Conservation (phyloP, 2,113 vertebrate genomes). For the Salvator merianae region DNA sequence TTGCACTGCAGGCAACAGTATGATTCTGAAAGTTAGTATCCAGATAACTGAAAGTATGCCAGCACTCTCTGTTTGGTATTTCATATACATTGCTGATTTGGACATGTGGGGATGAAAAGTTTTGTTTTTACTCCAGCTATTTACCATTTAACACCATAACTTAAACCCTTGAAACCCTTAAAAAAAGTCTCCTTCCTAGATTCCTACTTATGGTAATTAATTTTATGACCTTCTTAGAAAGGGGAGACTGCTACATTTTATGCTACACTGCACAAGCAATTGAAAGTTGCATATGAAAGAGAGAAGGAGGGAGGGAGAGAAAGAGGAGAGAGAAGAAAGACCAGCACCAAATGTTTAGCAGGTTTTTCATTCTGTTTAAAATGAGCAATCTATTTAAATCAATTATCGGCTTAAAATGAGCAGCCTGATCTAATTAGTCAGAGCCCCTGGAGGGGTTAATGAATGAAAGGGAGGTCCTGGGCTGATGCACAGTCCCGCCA, state of each 20-base stretch:
- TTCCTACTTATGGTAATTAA: constrained; percentile 83
- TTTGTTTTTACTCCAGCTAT: constrained; percentile 50
- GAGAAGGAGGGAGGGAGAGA: constrained; percentile 45
- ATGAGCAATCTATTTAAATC: constrained; percentile 87
- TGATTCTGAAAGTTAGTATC: background rate
- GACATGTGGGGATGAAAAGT: constrained; percentile 40
- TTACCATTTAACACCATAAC: constrained; percentile 65
- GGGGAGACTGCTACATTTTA: constrained; percentile 83
- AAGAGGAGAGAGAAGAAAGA: constrained; percentile 64
- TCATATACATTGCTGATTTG: constrained; percentile 13
- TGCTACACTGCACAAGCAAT: constrained; percentile 88
- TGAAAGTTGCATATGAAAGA: constrained; percentile 86
- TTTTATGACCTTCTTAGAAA: constrained; percentile 83
- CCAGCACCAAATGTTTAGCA: constrained; percentile 86
- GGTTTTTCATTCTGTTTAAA: constrained; percentile 84
- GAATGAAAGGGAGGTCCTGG: constrained; percentile 81
- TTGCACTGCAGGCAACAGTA: background rate
- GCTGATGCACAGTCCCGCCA: constrained; percentile 73
- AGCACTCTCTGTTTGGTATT: background rate
- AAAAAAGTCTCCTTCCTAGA: constrained; percentile 52
- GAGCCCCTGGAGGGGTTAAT: constrained; percentile 81
- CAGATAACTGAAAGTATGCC: background rate
- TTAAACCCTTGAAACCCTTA: constrained; percentile 62
- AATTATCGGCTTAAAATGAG: constrained; percentile 85
- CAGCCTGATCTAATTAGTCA: constrained; percentile 85